These are phyloP conservation scores for Trinorchestia longiramus DNA, from an alignment of 1,140 invertebrate genomes.

Conservation along the genomic window DNA sequence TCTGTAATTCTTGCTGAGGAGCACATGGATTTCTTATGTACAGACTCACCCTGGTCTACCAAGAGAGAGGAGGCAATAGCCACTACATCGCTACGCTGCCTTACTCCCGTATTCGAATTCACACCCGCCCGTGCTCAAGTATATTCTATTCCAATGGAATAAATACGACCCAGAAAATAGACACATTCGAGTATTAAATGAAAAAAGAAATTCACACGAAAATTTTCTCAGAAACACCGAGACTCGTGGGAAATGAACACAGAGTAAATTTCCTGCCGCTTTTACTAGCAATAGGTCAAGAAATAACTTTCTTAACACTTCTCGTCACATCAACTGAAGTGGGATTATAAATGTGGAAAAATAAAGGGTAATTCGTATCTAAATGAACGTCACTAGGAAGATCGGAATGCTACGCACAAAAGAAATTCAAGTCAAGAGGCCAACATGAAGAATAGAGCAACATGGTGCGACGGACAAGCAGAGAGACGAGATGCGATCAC, in stretches of 20 bases:
- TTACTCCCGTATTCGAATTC: background rate
- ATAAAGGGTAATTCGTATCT: background rate
- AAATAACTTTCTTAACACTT: background rate
- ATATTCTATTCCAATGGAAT: background rate
- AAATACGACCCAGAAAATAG: background rate
- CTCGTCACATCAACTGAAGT: background rate
- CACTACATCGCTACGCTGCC: background rate
- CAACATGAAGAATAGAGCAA: background rate
- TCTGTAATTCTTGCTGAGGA: background rate
- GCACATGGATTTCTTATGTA: constrained; percentile 25
- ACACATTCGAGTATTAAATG: background rate
- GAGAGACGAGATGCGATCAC: background rate
- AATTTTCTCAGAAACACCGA: background rate
- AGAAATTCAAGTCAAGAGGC: background rate
- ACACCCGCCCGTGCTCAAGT: background rate
- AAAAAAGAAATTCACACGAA: background rate
- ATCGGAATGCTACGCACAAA: background rate
- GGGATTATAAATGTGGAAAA: background rate
- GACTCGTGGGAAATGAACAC: background rate
- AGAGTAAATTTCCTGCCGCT: background rate
- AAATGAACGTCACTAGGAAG: background rate
- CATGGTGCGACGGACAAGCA: background rate
- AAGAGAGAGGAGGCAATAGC: constrained; percentile 4
- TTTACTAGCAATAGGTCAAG: background rate
- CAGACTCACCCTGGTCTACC: constrained; percentile 50